Base-by-base conservation (phyloP, 1,140 invertebrate species). In the Bilobella aurantiaca region DNA sequence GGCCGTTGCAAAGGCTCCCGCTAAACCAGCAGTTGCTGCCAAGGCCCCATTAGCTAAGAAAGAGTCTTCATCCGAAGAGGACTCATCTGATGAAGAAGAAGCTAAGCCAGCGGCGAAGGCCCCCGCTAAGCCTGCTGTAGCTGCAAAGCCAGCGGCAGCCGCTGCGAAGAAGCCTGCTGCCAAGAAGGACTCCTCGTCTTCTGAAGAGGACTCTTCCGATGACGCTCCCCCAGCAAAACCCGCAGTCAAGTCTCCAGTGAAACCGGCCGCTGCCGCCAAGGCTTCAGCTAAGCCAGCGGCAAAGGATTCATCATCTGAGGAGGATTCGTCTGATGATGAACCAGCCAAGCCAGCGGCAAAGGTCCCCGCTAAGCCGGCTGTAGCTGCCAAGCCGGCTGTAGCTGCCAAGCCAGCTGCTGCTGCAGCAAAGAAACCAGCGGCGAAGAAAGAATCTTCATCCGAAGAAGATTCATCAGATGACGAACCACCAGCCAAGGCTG, bases 51-150 rank as follows among this genome's bases (percentile, higher is more conserved):
- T 18, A 12, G 27, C 14, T 8, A 59, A 59, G 31, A 61, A 32
- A 8, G 70, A 69, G 30, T 64, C 64, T 29, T 69, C 49, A 8
- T 29, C 64, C 8, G 64, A 63, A 12, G 60, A 58, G 25, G 64
- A 66, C 16, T 66, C 60, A 31, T 61, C 59, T 53, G 42, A 28
- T 5, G 62, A 56, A 49, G 34, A 21, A 56, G 18, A 25, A 56
- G 21, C 62, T 3, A 56, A 42, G 8, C 49, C 49, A 23, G 61
- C n/a, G 5, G 42, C 23, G 3, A 27, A n/a, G 53, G 27, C 64
- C n/a, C 32, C 57, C 2, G 28, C 28, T 23, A 27, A 8, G 3
- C 32, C 32, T 21, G 31, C 59, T 8, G 59, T 12, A 42, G 32
- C 3, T 18, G 37, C 12, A 46, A 62, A 32, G 59, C 2, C 12